Evolutionary conservation across 1,140 invertebrate species (phyloP).

Genomic region (Drosophila sulfurigaster): DNA sequence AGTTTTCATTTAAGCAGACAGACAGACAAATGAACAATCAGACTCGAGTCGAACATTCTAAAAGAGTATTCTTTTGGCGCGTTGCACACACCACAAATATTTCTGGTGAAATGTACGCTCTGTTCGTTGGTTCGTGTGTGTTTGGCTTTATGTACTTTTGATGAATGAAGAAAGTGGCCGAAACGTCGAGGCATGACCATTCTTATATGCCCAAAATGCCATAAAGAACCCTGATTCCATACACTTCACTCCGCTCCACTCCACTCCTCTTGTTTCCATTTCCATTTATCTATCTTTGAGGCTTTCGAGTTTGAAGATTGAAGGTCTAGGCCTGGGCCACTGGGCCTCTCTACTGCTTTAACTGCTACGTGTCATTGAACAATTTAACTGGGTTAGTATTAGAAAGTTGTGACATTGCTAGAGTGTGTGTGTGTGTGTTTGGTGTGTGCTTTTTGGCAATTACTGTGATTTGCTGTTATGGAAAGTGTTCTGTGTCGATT

Average conservation of each 20-base stretch:
- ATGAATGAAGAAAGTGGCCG: slow-evolving; percentile 67
- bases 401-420: slow-evolving; percentile 51
- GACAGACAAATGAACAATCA: background rate
- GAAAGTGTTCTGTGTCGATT: slow-evolving; percentile 55
- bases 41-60: slow-evolving; percentile 43
- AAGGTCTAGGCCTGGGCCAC: slow-evolving; percentile 40
- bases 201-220: slow-evolving; percentile 52
- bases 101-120: slow-evolving; percentile 66
- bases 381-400: slow-evolving; percentile 68
- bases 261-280: too few relatives aligned
- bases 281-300: too few relatives aligned
- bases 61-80: slow-evolving; percentile 35
- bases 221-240: slow-evolving; percentile 19
- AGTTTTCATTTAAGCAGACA: slow-evolving; percentile 41
- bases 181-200: slow-evolving; percentile 60
- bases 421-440: slow-evolving; percentile 20
- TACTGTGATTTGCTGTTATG: slow-evolving; percentile 47
- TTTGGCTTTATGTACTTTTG: slow-evolving; percentile 68
- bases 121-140: background rate
- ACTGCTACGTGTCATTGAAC: slow-evolving; percentile 55
- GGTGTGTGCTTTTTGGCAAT: slow-evolving; percentile 39
- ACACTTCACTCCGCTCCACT: background rate
- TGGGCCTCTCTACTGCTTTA: slow-evolving; percentile 12
- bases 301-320: slow-evolving; percentile 15
- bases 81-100: slow-evolving; percentile 37